These are phyloP conservation scores for Ceratitis capitata DNA, from an alignment of 1,140 invertebrate genomes.

Conservation along the genomic window DNA sequence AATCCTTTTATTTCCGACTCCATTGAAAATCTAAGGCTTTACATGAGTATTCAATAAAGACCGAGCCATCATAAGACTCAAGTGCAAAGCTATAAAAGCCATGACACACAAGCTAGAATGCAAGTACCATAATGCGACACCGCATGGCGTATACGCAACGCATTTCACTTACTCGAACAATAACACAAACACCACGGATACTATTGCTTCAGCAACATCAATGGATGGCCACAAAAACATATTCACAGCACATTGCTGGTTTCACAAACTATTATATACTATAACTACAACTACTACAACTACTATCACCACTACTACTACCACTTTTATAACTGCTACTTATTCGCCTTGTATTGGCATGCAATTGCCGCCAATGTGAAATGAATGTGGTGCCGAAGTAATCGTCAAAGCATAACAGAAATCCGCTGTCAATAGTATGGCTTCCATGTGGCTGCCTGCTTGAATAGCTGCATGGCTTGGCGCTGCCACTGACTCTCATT, in stretches of 20 bases:
- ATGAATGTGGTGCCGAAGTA: background rate
- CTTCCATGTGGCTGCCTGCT: background rate
- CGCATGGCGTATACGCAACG: constrained; percentile 2
- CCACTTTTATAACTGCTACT: too few relatives aligned
- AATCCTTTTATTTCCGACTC: background rate
- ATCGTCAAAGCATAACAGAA: constrained; percentile 13
- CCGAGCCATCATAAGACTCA: background rate
- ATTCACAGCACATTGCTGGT: background rate
- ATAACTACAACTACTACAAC: too few relatives aligned
- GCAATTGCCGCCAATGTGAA: background rate
- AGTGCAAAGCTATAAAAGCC: background rate
- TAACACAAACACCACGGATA: too few relatives aligned
- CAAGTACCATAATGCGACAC: background rate
- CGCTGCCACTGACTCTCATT: background rate
- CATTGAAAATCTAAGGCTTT: background rate
- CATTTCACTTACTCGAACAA: background rate
- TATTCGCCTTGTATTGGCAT: background rate
- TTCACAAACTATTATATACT: too few relatives aligned
- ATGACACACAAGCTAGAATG: background rate
- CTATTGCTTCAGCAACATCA: background rate
- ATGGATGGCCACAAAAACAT: background rate
- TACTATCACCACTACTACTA: too few relatives aligned
- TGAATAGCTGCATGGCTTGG: too few relatives aligned
- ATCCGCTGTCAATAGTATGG: background rate
- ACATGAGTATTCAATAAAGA: background rate